These are phyloP conservation scores for Cantharis lateralis DNA, from an alignment of 2,888 invertebrate genomes.

Conservation along the genomic window DNA sequence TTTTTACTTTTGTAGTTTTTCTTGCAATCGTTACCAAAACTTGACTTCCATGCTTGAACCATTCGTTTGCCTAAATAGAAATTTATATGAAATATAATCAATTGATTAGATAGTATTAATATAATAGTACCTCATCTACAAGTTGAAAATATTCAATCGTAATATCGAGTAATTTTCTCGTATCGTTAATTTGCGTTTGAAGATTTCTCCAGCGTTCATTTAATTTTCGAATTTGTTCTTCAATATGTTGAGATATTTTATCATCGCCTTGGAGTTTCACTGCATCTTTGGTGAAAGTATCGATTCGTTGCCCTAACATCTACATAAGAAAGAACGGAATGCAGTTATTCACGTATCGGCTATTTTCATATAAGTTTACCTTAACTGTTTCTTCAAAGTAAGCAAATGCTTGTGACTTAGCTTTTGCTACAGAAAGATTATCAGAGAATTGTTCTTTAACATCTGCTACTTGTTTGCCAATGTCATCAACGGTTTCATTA, in stretches of 20 bases:
- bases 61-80: constrained; percentile 63
- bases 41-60: constrained; percentile 71
- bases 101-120: neutral
- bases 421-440: constrained; percentile 70
- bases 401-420: constrained; percentile 71
- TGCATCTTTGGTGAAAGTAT: constrained; percentile 69
- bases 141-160: constrained; percentile 74
- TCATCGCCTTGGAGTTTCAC: constrained; percentile 60
- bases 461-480: constrained; percentile 66
- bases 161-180: constrained; percentile 68
- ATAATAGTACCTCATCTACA: constrained; percentile 67
- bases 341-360: neutral
- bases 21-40: constrained; percentile 68
- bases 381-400: constrained; percentile 79
- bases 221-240: constrained; percentile 66
- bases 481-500: constrained; percentile 70
- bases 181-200: constrained; percentile 67
- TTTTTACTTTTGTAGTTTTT: constrained; percentile 65
- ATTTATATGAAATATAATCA: neutral
- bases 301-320: constrained; percentile 59
- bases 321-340: constrained; percentile 17
- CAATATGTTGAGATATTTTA: constrained; percentile 63
- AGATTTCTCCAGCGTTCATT: constrained; percentile 71
- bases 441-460: constrained; percentile 74
- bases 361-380: constrained; percentile 60